Percentiles rank a stretch among this genome's conserved stretches.
These are phyloP conservation scores for Gallinago jamesoni DNA, from an alignment of 2,113 vertebrate species.

Conservation along the genomic window DNA sequence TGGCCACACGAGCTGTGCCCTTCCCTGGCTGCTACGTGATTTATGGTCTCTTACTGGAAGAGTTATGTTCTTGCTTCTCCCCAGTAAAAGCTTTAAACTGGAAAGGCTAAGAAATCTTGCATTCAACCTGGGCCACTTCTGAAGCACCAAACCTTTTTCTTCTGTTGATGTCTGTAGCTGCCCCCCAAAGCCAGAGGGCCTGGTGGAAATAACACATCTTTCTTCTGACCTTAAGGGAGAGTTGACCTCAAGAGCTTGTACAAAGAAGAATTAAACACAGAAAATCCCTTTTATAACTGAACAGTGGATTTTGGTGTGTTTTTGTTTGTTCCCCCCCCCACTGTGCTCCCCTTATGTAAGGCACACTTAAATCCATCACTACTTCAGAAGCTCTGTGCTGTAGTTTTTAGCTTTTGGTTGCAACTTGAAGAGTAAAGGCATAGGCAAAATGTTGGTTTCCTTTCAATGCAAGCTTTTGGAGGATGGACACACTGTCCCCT, in stretches of 20 bases:
- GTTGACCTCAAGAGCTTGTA: background rate
- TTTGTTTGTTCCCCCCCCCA: fast-evolving
- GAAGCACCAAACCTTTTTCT: background rate
- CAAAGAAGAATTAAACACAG: background rate
- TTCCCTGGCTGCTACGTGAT: background rate
- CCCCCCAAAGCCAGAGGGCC: background rate
- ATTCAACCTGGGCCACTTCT: background rate
- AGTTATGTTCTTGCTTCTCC: fast-evolving
- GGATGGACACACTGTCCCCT: background rate
- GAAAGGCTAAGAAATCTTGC: background rate
- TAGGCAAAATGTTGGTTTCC: background rate
- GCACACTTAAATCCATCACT: background rate
- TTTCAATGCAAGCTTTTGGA: background rate
- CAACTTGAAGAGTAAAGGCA: background rate
- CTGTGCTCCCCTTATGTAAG: background rate
- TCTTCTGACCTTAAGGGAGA: background rate
- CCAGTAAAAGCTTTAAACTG: background rate
- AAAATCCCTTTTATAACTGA: background rate
- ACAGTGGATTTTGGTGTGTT: background rate
- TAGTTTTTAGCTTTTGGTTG: background rate
- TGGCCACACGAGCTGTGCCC: fast-evolving
- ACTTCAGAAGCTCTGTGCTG: background rate
- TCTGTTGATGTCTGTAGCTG: background rate
- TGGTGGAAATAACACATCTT: background rate
- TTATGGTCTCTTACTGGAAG: background rate